Evolutionary conservation across 1,140 invertebrate genomes (phyloP), one percentile per base, ranked within the genome.

Genomic region (Thaumetopoea pityocampa): DNA sequence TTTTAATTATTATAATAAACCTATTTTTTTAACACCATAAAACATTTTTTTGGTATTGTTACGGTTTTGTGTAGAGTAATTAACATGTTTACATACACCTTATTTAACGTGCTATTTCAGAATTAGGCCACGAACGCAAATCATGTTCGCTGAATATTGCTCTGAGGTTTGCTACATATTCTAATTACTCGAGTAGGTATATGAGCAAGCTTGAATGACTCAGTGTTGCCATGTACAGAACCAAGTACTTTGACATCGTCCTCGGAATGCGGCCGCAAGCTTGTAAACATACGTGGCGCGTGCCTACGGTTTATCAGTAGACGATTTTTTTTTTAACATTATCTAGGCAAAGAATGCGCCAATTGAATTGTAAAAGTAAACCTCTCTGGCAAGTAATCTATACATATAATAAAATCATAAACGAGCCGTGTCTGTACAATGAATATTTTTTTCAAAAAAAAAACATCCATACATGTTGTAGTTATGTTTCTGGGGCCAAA

Each of bases 161-260:
- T 34, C 12, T 29, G 22, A 34, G 41, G 22, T 40, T 42, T 32
- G 43, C 44, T 30, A 18, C 14, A 42, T 27, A 30, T 28, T 34
- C 26, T 32, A 37, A 41, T 41, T 47, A 42, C 24, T 26, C 23
- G 15, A 38, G 33, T 42, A 35, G 20, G 22, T 22, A 30, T 29
- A 23, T 18, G 36, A 26, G 19, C 19, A 8, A 24, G 7, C 6
- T 27, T 36, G 28, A 29, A 45, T 73, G 67, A 76, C 51, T 76
- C 67, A 69, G 59, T 46, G 36, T 55, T 9, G 49, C 50, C 58
- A 42, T 17, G 43, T 59, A 52, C 45, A 32, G 40, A 59, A 55
- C 55, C 30, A 38, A 77, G 65, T 74, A 74, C 67, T 77, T 66
- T 69, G 72, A 77, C 76, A 77, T 74, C 62, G 67, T 59, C 47